Percentiles rank a stretch among this genome's conserved stretches.
phyloP scores from a whole-genome alignment of 2,797 vertebrate genomes.

The Notoglanidium macrostoma region DNA sequence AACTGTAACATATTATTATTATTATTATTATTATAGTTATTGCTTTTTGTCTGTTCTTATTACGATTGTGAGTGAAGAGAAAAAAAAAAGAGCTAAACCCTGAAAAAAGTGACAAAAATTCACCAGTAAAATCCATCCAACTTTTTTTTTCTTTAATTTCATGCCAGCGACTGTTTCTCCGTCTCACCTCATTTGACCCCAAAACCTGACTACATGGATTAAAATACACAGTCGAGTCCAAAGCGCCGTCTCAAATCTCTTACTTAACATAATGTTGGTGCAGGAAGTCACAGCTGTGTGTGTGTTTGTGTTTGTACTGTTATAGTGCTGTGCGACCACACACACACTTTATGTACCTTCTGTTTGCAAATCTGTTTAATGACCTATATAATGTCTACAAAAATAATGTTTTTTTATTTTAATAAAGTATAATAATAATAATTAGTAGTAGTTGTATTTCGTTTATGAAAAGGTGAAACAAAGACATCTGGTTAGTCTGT shows the following conservation, averaged over 20 bases:
- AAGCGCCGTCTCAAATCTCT: neutral
- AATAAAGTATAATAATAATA: too few relatives aligned
- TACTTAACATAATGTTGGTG: neutral
- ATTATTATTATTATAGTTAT: too few relatives aligned
- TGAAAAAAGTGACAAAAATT: neutral
- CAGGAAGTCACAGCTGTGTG: neutral
- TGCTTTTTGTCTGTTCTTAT: neutral
- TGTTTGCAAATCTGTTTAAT: too few relatives aligned
- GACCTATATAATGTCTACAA: too few relatives aligned
- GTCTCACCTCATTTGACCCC: neutral
- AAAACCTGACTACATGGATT: neutral
- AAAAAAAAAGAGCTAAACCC: neutral
- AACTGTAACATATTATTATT: too few relatives aligned
- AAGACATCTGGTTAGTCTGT: too few relatives aligned
- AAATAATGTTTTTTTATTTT: too few relatives aligned
- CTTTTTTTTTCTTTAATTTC: neutral
- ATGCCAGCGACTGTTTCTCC: neutral
- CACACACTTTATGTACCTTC: too few relatives aligned
- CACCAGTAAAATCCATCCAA: neutral
- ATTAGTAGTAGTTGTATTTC: too few relatives aligned
- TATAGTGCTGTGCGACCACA: too few relatives aligned
- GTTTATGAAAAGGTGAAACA: too few relatives aligned
- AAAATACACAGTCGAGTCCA: neutral
- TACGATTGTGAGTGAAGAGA: neutral
- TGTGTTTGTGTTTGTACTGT: too few relatives aligned